Conservation (phyloP, 2,888 invertebrate species). For the Acanthosoma haemorrhoidale region DNA sequence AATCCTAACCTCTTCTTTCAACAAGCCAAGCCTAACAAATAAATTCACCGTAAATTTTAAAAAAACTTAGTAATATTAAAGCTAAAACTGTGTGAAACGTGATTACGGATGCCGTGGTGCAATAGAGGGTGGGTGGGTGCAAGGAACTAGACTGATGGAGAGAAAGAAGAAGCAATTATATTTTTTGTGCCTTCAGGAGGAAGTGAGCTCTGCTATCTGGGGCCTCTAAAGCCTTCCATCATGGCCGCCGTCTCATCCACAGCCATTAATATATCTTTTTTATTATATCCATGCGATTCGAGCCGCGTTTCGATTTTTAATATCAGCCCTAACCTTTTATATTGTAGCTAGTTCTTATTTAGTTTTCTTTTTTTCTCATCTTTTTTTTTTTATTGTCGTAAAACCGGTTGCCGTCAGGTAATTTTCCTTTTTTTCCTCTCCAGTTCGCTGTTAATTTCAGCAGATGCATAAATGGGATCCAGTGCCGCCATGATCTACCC, state of each 20-base stretch:
- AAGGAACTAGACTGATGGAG: background rate
- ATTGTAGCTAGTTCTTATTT: background rate
- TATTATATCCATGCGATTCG: slow-evolving; percentile 3
- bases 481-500: background rate
- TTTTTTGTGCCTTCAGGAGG: background rate
- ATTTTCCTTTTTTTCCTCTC: background rate
- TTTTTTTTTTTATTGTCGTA: background rate
- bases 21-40: too few species aligned
- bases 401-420: background rate
- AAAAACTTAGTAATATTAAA: too few species aligned
- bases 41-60: too few species aligned
- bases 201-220: background rate
- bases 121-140: too few species aligned
- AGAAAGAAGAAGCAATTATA: slow-evolving; percentile 10
- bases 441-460: background rate
- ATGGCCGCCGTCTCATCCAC: background rate
- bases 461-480: background rate
- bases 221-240: background rate
- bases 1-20: too few species aligned
- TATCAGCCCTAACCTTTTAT: slow-evolving; percentile 1
- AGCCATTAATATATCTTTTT: background rate
- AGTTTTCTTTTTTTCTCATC: background rate
- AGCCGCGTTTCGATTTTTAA: slow-evolving; percentile 2
- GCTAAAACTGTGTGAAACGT: too few species aligned
- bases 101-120: too few species aligned